Evolutionary conservation across 1,140 invertebrate species (phyloP).

Genomic region (Drosophila mayri): DNA sequence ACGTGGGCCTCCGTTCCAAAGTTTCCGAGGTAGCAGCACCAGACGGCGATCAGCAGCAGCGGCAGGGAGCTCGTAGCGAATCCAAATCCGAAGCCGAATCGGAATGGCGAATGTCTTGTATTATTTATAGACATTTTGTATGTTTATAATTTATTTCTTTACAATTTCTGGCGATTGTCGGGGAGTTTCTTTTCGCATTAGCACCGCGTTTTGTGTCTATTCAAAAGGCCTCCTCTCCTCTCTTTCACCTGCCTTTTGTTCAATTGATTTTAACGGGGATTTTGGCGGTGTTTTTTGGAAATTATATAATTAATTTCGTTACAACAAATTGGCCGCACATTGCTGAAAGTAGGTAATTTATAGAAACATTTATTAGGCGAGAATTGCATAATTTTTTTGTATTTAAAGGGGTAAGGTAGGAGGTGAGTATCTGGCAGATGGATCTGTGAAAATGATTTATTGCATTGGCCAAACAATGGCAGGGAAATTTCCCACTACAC

Average conservation of each 20-base stretch:
- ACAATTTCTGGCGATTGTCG: slow-evolving; percentile 54
- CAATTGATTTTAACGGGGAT: slow-evolving; percentile 47
- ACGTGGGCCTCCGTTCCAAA: slow-evolving; percentile 88
- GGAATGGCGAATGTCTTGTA: slow-evolving; percentile 44
- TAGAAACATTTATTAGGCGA: slow-evolving; percentile 39
- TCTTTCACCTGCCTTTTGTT: slow-evolving; percentile 29
- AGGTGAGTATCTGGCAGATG: slow-evolving; percentile 15
- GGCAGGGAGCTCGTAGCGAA: slow-evolving; percentile 24
- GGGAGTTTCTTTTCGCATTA: slow-evolving; percentile 54
- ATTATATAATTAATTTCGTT: slow-evolving; percentile 42
- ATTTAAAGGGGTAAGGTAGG: background rate
- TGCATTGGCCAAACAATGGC: slow-evolving; percentile 62
- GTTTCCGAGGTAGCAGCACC: slow-evolving; percentile 52
- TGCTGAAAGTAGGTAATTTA: slow-evolving; percentile 33
- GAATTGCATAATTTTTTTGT: slow-evolving; percentile 53
- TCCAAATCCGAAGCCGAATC: slow-evolving; percentile 12
- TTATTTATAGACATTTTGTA: slow-evolving; percentile 68
- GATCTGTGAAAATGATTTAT: slow-evolving; percentile 67
- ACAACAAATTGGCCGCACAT: slow-evolving; percentile 59
- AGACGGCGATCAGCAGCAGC: slow-evolving; percentile 41
- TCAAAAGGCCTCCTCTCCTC: slow-evolving; percentile 23
- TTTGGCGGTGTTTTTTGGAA: slow-evolving; percentile 27
- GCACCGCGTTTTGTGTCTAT: slow-evolving; percentile 38
- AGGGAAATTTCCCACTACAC: slow-evolving; percentile 62
- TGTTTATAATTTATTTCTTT: slow-evolving; percentile 61